Percentiles rank a stretch among this genome's conserved stretches.
These are phyloP conservation scores for Nomada fabriciana DNA, from an alignment of 2,888 invertebrate genomes.

Conservation along the genomic window DNA sequence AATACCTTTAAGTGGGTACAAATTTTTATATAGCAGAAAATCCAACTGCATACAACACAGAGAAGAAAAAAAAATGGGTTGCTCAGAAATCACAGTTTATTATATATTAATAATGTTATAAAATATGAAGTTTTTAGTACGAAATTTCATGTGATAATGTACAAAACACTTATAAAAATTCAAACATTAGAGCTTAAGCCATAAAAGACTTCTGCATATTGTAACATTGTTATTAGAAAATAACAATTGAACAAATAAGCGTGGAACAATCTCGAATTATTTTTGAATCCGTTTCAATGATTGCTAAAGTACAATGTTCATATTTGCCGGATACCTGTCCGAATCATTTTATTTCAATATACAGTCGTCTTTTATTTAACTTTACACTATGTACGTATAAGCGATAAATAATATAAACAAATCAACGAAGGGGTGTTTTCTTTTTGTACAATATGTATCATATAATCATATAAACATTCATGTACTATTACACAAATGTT, in stretches of 20 bases:
- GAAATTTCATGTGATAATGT: constrained; percentile 79
- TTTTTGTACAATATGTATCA: constrained; percentile 79
- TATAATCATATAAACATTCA: constrained; percentile 71
- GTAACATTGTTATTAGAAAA: constrained; percentile 42
- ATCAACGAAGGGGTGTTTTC: constrained; percentile 74
- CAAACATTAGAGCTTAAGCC: constrained; percentile 69
- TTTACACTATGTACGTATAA: constrained; percentile 68
- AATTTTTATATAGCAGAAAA: constrained; percentile 26
- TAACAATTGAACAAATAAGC: constrained; percentile 40
- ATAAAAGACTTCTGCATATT: constrained; percentile 72
- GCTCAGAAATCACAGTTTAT: constrained; percentile 74
- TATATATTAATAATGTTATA: constrained; percentile 67
- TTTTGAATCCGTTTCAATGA: constrained; percentile 18
- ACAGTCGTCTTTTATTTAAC: constrained; percentile 60
- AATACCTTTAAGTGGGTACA: constrained; percentile 12
- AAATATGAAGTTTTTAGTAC: constrained; percentile 75
- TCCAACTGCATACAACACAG: constrained; percentile 18
- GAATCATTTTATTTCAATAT: constrained; percentile 53
- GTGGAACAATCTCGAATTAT: constrained; percentile 22
- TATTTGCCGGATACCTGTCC: constrained; percentile 23
- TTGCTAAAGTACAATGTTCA: constrained; percentile 29
- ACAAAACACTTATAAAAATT: constrained; percentile 75
- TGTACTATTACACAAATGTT: constrained; percentile 72
- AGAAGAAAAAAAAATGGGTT: constrained; percentile 60
- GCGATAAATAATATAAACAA: constrained; percentile 67